phyloP scores from a whole-genome alignment of 2,888 invertebrate species.

The Torymus aiolomorphi region DNA sequence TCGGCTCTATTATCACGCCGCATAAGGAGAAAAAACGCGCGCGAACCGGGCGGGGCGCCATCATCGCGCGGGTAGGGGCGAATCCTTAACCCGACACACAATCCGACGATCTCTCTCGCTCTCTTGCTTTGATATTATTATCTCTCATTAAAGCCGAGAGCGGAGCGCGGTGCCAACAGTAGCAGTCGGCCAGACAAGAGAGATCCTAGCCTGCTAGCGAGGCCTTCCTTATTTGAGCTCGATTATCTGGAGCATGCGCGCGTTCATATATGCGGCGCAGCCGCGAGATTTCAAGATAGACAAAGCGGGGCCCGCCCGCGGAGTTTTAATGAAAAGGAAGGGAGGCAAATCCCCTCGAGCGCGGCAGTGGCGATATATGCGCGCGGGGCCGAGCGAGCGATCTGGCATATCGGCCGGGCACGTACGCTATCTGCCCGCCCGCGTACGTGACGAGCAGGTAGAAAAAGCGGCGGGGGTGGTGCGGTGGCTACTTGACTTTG shows the following conservation, averaged over 20 bases:
- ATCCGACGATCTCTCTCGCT: neutral
- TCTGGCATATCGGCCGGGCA: conserved; percentile 7
- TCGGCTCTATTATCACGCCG: neutral
- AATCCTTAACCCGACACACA: neutral
- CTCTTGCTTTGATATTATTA: neutral
- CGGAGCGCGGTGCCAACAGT: neutral
- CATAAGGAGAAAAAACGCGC: neutral
- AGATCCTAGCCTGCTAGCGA: neutral
- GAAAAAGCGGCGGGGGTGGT: neutral
- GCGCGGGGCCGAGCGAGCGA: neutral
- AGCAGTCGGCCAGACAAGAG: neutral
- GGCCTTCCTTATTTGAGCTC: conserved; percentile 17
- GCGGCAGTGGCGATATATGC: too few species aligned
- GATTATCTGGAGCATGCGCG: conserved; percentile 26
- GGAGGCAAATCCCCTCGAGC: neutral
- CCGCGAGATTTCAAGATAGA: conserved; percentile 22
- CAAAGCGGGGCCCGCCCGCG: neutral
- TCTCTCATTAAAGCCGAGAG: conserved; percentile 10
- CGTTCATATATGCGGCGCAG: neutral
- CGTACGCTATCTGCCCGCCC: neutral
- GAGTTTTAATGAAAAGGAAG: conserved; percentile 1
- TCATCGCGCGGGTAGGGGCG: neutral
- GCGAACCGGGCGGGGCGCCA: neutral
- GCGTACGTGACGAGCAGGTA: conserved; percentile 45
- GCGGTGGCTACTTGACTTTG: conserved; percentile 58